These are phyloP conservation scores for Drepana falcataria DNA, from an alignment of 2,888 invertebrate genomes.

Conservation along the genomic window DNA sequence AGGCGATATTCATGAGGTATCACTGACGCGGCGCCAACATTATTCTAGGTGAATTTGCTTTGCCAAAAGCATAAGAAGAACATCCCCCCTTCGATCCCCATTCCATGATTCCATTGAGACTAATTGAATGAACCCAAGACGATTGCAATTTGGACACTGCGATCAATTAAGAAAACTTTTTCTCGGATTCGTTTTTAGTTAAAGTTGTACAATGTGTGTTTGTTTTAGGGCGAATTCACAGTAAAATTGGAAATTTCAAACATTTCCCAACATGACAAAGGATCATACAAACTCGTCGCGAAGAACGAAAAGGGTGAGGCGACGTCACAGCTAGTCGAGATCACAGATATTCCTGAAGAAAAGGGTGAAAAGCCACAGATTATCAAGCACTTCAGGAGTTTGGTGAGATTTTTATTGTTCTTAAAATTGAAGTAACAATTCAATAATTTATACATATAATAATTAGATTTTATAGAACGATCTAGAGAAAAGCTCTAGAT, in stretches of 20 bases:
- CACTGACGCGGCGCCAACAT: too few species aligned
- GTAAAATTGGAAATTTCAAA: constrained; percentile 94
- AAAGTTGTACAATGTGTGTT: background rate
- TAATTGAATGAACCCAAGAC: too few species aligned
- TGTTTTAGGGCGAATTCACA: constrained; percentile 88
- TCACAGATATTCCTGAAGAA: constrained; percentile 89
- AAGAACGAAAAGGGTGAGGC: constrained; percentile 96
- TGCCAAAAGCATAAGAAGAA: too few species aligned
- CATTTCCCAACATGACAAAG: constrained; percentile 88
- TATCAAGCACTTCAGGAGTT: constrained; percentile 85
- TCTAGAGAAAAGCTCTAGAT: too few species aligned
- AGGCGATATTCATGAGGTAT: too few species aligned
- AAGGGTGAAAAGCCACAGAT: constrained; percentile 90
- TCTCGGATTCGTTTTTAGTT: too few species aligned
- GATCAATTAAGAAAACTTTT: too few species aligned
- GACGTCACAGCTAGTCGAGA: constrained; percentile 91
- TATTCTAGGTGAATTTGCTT: too few species aligned
- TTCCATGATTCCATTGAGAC: too few species aligned
- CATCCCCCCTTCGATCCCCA: too few species aligned
- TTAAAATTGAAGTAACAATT: background rate
- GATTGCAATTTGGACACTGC: too few species aligned
- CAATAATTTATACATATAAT: background rate
- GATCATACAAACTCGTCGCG: constrained; percentile 92
- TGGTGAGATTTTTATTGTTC: constrained; percentile 72
- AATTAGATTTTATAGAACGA: too few species aligned